phyloP scores from a whole-genome alignment of 2,113 vertebrate species.

The Pollachius pollachius region DNA sequence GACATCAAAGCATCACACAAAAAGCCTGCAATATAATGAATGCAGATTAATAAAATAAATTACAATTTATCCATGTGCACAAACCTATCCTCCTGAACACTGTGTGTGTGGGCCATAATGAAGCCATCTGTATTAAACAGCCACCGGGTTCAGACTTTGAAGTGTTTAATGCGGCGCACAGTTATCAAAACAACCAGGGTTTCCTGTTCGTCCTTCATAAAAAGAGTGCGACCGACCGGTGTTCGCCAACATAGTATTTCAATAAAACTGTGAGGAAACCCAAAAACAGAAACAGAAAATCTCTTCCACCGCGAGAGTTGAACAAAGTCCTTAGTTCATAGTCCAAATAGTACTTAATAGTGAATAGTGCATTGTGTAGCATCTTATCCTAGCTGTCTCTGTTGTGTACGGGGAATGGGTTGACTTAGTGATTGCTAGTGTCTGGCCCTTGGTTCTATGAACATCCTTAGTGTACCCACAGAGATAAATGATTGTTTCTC shows the following conservation, averaged over 20 bases:
- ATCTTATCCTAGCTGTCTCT: no score
- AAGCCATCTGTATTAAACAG: slow-evolving; percentile 5
- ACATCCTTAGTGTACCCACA: no score
- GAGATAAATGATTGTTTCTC: no score
- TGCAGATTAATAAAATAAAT: slow-evolving; percentile 54
- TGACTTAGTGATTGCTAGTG: no score
- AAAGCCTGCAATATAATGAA: slow-evolving; percentile 14
- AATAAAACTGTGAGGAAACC: slow-evolving; percentile 26
- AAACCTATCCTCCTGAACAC: slow-evolving; percentile 20
- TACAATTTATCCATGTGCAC: slow-evolving; percentile 59
- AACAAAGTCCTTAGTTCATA: no score
- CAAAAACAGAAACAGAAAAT: background rate
- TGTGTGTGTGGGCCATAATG: background rate
- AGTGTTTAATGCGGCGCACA: slow-evolving; percentile 10
- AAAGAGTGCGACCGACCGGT: slow-evolving; percentile 49
- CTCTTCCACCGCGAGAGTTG: background rate
- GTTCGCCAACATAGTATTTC: slow-evolving; percentile 58
- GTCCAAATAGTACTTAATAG: no score
- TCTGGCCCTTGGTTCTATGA: no score
- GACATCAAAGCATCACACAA: slow-evolving; percentile 10
- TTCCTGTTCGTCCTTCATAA: background rate
- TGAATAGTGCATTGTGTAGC: no score
- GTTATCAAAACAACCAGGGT: background rate
- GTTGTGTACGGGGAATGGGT: no score
- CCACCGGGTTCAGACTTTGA: background rate